These are phyloP conservation scores for Ctenopoma kingsleyae DNA, from an alignment of 2,797 vertebrate species.

Conservation along the genomic window DNA sequence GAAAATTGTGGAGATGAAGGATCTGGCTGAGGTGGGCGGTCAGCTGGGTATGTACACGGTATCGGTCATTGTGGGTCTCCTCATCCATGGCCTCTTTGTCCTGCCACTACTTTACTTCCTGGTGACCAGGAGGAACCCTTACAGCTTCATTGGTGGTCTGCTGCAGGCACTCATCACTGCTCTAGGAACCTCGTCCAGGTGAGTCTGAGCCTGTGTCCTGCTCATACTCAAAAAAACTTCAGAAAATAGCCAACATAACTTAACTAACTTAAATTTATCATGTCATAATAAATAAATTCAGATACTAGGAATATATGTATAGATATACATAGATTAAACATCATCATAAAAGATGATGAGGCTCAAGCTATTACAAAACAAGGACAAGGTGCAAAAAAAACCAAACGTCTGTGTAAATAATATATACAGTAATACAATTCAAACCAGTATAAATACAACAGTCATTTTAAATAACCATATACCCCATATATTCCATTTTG, in stretches of 20 bases:
- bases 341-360: too few species aligned
- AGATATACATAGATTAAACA: too few species aligned
- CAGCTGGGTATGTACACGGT: slow-evolving; percentile 96
- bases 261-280: neutral
- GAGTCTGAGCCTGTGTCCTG: slow-evolving; percentile 15
- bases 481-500: too few species aligned
- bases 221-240: too few species aligned
- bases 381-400: too few species aligned
- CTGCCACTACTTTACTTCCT: slow-evolving; percentile 94
- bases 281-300: neutral
- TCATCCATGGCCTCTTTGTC: slow-evolving; percentile 92
- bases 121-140: slow-evolving; percentile 93
- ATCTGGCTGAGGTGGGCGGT: slow-evolving; percentile 91
- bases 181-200: slow-evolving; percentile 97
- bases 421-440: too few species aligned
- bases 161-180: slow-evolving; percentile 96
- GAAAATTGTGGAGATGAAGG: slow-evolving; percentile 97
- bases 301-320: too few species aligned
- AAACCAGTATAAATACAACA: too few species aligned
- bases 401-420: neutral
- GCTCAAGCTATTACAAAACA: too few species aligned
- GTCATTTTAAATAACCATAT: too few species aligned
- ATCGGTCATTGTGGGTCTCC: slow-evolving; percentile 92
- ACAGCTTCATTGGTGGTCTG: slow-evolving; percentile 91
- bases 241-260: too few species aligned